These are phyloP conservation scores for Bryconaethiops microstoma DNA, from an alignment of 2,797 vertebrate genomes.

Conservation along the genomic window DNA sequence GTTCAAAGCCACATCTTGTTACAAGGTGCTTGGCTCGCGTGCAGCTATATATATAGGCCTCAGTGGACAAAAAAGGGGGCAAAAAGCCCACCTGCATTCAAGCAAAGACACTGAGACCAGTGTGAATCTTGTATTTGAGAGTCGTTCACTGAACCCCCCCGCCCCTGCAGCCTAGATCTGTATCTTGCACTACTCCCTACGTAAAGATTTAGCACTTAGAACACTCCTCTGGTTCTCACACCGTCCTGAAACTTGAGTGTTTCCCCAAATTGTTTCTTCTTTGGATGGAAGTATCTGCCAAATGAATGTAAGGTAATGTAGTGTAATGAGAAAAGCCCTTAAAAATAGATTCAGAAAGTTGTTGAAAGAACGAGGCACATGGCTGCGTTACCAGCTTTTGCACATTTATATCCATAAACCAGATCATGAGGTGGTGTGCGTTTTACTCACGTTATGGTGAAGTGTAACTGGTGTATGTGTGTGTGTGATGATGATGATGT, in stretches of 20 bases:
- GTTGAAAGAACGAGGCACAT: constrained; percentile 18
- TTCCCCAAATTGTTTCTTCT: too few species aligned
- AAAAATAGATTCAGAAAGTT: constrained; percentile 5
- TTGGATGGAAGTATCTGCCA: too few species aligned
- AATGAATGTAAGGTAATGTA: too few species aligned
- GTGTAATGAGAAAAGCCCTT: not conserved
- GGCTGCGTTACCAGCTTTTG: not conserved
- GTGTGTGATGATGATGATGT: constrained; percentile 40
- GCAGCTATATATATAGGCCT: constrained; percentile 3
- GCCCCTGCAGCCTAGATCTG: too few species aligned
- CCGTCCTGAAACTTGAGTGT: too few species aligned
- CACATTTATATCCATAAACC: constrained; percentile 33
- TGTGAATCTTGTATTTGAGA: not conserved
- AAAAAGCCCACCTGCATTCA: not conserved
- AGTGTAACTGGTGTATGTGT: constrained; percentile 35
- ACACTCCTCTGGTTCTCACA: too few species aligned
- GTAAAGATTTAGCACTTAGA: too few species aligned
- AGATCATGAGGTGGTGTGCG: constrained; percentile 18
- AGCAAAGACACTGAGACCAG: not conserved
- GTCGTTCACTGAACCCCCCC: not conserved
- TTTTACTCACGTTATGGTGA: constrained; percentile 37
- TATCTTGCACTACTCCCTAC: too few species aligned
- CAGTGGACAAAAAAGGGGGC: not conserved
- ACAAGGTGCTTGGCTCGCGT: not conserved
- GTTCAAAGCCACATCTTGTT: not conserved